Evolutionary conservation across 1,140 invertebrate genomes (phyloP), one percentile per base, ranked within the genome.

Genomic region (Saccostrea echinata): DNA sequence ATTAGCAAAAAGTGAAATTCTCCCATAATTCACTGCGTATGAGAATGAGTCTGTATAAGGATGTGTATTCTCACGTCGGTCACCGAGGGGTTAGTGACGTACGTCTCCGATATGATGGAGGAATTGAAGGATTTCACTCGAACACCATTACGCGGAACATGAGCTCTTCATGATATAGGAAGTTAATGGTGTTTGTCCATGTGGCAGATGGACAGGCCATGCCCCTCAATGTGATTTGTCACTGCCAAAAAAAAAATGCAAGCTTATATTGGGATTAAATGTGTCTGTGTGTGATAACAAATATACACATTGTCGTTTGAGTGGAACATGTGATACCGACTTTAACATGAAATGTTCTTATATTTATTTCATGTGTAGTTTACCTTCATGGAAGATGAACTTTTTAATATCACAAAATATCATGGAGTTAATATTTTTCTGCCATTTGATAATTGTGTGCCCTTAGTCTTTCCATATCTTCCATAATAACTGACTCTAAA

Each of bases 391-490:
- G 27, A 35, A 76, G 27, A 30, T 76, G 68, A 76, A 30, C 68
- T 30, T 64, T 21, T 76, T 6, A 13, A 76, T 33, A 76, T 76
- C 18, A 61, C n/a, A 61, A 61, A 61, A 61, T 61, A 18, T 61
- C 55, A 61, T 61, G 55, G 68, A 76, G 68, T 76, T 76, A 16
- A 76, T 76, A 30, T 33, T 43, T 43, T 76, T 76, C 30, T 35
- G 27, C 68, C 68, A 76, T 76, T 30, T 76, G 68, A 76, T 76
- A 76, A 76, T 76, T 76, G 68, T 33, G 68, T 76, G 68, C 68
- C 68, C 11, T 27, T 30, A 76, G 68, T 76, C 68, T 76, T 76
- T 76, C 68, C 68, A 76, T 76, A 30, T 27, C 27, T 76, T 76
- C 68, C 27, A 76, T 30, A 30, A 30, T 33, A 30, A 30, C 16